These are phyloP conservation scores for Lithobates pipiens DNA, from an alignment of 2,797 vertebrate genomes.

Conservation along the genomic window DNA sequence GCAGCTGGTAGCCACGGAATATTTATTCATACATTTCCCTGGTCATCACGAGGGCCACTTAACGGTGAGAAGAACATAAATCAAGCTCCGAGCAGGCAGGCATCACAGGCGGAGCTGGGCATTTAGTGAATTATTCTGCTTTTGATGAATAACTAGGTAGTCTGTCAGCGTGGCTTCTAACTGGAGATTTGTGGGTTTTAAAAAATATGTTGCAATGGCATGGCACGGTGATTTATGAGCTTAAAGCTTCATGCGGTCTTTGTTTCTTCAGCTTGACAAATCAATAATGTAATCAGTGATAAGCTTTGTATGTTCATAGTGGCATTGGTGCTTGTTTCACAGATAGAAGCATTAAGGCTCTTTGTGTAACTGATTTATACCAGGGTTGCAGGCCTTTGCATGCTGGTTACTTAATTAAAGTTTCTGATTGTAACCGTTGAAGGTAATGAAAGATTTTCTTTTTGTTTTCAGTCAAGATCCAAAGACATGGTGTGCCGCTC, in stretches of 20 bases:
- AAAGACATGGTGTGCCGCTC: constrained; percentile 6
- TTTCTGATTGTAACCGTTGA: constrained; percentile 37
- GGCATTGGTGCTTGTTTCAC: constrained; percentile 58
- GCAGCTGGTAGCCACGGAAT: constrained; percentile 97
- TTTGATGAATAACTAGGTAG: constrained; percentile 66
- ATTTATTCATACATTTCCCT: constrained; percentile 98
- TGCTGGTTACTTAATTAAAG: constrained; percentile 46
- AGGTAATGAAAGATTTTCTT: constrained; percentile 19
- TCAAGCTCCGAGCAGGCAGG: constrained; percentile 53
- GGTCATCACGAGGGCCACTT: constrained; percentile 98
- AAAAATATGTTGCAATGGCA: constrained; percentile 60
- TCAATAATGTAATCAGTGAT: constrained; percentile 61
- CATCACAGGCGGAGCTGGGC: constrained; percentile 49
- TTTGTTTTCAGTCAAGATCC: constrained; percentile 17
- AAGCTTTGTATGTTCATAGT: constrained; percentile 37
- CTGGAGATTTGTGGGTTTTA: constrained; percentile 67
- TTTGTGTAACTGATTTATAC: constrained; percentile 44
- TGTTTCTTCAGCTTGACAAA: constrained; percentile 64
- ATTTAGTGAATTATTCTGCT: constrained; percentile 63
- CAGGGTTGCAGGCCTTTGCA: constrained; percentile 31
- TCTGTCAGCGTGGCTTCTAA: constrained; percentile 62
- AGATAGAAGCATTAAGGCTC: background rate
- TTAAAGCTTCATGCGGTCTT: constrained; percentile 52
- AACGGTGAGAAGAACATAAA: constrained; percentile 82
- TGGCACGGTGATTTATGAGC: constrained; percentile 64